phyloP scores from a whole-genome alignment of 2,888 invertebrate species.

The Xestoiulus laeticollis region DNA sequence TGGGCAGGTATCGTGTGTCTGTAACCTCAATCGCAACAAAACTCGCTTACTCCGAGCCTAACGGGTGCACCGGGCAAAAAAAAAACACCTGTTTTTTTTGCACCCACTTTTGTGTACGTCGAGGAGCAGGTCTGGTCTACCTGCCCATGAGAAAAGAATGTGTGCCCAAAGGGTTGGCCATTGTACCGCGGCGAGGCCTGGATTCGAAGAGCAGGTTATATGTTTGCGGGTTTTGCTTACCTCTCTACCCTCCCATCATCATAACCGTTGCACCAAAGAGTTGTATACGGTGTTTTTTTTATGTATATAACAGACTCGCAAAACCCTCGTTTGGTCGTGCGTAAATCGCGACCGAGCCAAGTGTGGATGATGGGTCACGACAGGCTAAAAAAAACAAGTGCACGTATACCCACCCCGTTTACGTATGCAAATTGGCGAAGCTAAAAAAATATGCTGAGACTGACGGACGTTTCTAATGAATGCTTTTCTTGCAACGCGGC shows the following conservation, averaged over 20 bases:
- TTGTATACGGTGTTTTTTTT: neutral
- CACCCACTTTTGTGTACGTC: conserved; percentile 9
- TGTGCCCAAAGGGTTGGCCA: conserved; percentile 49
- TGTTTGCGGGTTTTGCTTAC: conserved; percentile 35
- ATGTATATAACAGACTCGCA: neutral
- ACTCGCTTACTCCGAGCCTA: conserved; percentile 44
- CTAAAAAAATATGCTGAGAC: neutral
- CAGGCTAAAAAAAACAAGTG: conserved; percentile 39
- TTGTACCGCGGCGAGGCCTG: neutral
- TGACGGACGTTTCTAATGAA: conserved; percentile 36
- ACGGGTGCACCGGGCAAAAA: conserved; percentile 45
- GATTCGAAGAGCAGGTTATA: neutral
- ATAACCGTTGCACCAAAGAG: neutral
- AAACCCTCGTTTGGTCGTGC: neutral
- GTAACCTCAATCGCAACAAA: conserved; percentile 45
- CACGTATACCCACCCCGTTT: conserved; percentile 32
- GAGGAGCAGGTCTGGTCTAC: conserved; percentile 44
- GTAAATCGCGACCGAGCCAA: conserved; percentile 32
- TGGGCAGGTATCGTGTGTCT: conserved; percentile 43
- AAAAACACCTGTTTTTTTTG: conserved; percentile 43
- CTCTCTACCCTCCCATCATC: neutral
- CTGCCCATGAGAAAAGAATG: conserved; percentile 47
- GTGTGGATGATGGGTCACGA: conserved; percentile 43
- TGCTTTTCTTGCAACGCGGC: neutral
- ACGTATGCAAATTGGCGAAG: conserved; percentile 1